These are phyloP conservation scores for Gavia stellata DNA, from an alignment of 2,113 vertebrate genomes.

Conservation along the genomic window DNA sequence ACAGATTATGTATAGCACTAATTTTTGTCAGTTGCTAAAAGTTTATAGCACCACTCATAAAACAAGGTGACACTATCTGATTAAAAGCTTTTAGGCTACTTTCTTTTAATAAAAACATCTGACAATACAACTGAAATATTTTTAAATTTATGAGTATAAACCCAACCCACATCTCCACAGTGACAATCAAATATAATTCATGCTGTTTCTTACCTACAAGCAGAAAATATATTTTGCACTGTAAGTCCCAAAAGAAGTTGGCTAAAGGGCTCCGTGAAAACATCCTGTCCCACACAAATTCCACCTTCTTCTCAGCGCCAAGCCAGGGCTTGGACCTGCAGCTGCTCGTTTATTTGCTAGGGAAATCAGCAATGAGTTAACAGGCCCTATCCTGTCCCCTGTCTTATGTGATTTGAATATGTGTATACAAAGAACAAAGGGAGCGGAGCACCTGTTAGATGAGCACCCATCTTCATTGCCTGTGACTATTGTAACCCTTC, in stretches of 20 bases:
- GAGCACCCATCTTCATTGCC: conserved; percentile 60
- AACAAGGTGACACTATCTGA: not conserved
- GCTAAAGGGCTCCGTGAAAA: conserved; percentile 67
- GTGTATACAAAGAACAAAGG: conserved; percentile 78
- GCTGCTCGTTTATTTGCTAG: conserved; percentile 79
- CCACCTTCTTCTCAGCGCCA: conserved; percentile 29
- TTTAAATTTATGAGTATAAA: not conserved
- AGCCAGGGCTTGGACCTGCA: conserved; percentile 59
- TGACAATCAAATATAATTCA: not conserved
- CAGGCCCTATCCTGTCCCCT: conserved; percentile 72
- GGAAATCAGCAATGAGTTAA: conserved; percentile 78
- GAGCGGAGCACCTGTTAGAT: conserved; percentile 77
- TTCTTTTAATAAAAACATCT: not conserved
- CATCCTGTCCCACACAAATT: conserved; percentile 67
- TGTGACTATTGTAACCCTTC: conserved; percentile 17
- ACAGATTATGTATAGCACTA: not conserved
- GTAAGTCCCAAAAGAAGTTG: conserved; percentile 52
- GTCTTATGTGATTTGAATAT: conserved; percentile 78
- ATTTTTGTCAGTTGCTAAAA: not conserved
- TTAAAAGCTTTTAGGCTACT: conserved; percentile 19
- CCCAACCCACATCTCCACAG: not conserved
- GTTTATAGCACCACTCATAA: not conserved
- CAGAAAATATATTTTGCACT: conserved; percentile 66
- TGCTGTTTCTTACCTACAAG: conserved; percentile 74
- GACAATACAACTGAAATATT: not conserved